Conservation (phyloP, 1,140 invertebrate species). For the Drosophila bipectinata region DNA sequence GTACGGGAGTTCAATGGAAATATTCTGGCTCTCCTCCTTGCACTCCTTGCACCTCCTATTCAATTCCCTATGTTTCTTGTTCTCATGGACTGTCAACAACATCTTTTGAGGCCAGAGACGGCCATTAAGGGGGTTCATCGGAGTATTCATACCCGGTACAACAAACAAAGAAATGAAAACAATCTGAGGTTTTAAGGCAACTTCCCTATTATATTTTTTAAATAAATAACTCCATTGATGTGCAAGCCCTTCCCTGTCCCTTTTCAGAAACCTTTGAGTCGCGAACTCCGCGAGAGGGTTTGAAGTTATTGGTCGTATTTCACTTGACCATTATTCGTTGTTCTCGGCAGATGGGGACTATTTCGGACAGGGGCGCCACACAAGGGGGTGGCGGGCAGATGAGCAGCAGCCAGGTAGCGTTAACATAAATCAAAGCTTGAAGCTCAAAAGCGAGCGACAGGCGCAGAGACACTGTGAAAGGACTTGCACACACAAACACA, state of each 20-base stretch:
- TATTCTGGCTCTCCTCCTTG: neutral
- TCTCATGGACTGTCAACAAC: slow-evolving; percentile 12
- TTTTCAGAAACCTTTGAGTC: neutral
- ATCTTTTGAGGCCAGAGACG: slow-evolving; percentile 1
- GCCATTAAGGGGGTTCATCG: neutral
- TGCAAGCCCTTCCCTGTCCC: no score
- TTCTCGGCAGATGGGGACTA: slow-evolving; percentile 71
- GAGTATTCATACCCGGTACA: neutral
- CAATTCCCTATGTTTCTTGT: neutral
- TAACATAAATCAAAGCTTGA: slow-evolving; percentile 77
- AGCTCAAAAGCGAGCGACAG: slow-evolving; percentile 73
- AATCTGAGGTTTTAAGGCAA: no score
- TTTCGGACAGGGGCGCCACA: slow-evolving; percentile 39
- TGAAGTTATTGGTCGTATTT: slow-evolving; percentile 56
- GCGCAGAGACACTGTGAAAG: slow-evolving; percentile 45
- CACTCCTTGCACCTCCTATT: neutral
- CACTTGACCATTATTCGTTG: slow-evolving; percentile 71
- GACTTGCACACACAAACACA: neutral
- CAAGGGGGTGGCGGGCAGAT: neutral
- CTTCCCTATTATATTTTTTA: no score
- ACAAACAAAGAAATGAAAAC: no score
- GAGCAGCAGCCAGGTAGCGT: slow-evolving; percentile 46
- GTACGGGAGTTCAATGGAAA: slow-evolving; percentile 29
- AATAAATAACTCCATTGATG: no score
- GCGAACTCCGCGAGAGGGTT: neutral